These are phyloP conservation scores for Chaitophorus viminalis DNA, from an alignment of 2,888 invertebrate genomes.

Conservation along the genomic window DNA sequence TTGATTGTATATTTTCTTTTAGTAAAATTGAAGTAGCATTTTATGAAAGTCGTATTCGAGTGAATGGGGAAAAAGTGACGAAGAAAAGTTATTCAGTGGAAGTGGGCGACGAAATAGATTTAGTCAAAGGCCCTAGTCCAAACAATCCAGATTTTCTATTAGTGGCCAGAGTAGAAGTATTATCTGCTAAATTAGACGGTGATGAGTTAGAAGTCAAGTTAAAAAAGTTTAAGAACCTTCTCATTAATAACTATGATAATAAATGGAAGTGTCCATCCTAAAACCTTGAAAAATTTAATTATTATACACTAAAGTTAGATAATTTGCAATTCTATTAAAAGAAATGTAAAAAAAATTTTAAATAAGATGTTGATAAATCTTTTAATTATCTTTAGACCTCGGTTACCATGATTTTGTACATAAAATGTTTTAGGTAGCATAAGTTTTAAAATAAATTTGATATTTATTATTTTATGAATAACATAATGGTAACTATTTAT, in stretches of 20 bases:
- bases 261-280: constrained; percentile 35
- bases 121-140: constrained; percentile 76
- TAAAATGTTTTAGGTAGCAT: too few relatives aligned
- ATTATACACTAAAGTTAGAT: too few relatives aligned
- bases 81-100: constrained; percentile 79
- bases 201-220: constrained; percentile 72
- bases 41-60: constrained; percentile 81
- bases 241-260: constrained; percentile 77
- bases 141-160: constrained; percentile 77
- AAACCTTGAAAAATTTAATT: not conserved
- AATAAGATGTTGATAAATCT: too few relatives aligned
- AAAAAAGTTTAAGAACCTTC: constrained; percentile 76
- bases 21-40: constrained; percentile 84
- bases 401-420: not conserved
- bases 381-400: too few relatives aligned
- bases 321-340: too few relatives aligned
- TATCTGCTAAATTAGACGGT: constrained; percentile 72
- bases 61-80: constrained; percentile 79
- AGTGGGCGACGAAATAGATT: constrained; percentile 81
- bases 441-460: too few relatives aligned
- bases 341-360: too few relatives aligned
- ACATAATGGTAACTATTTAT: too few relatives aligned
- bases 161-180: constrained; percentile 77
- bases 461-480: too few relatives aligned
- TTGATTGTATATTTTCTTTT: constrained; percentile 66